Base-by-base conservation (phyloP, 2,113 vertebrate species). In the Chlamydotis undulata region DNA sequence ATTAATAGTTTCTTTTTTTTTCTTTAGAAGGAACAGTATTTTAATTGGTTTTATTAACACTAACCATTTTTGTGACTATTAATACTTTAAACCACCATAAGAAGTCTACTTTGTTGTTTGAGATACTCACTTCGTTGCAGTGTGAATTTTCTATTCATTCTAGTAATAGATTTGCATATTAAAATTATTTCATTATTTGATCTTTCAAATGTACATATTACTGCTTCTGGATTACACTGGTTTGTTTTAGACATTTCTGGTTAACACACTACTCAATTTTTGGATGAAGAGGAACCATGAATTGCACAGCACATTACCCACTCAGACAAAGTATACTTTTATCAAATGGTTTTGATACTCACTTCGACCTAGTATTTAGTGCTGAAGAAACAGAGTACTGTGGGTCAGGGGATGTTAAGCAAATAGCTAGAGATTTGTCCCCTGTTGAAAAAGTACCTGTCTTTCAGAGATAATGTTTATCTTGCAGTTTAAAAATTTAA, bases 11-110 rank as follows among this genome's bases (percentile, higher is more conserved):
- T 78, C 4, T 31, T 11, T 49, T 49, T 39, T 64, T 86, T 93
- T 60, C 65, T 79, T 93, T 23, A n/a, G 53, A 78, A 96, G 29
- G 50, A 96, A 81, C 26, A 90, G n/a, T 83, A 71, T 92, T 82
- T 90, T 64, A 70, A 61, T 68, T 87, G 53, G 19, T 91, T 35
- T 74, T 92, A 49, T 59, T 89, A 45, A 79, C n/a, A 61, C 41
- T 82, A 52, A 57, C 28, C 9, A 5, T 64, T 68, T 90, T 70
- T 61, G 43, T 43, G 43, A 31, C 22, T 70, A 11, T 55, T 69
- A 65, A 28, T 71, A 73, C 25, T 88, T 83, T 37, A 69, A 80
- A 67, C 41, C 35, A 57, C 31, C 5, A 0, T 52, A 64, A 43
- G 4, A 83, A 64, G 1, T 39, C 12, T 56, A 0, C 24, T 76